Conservation (phyloP, 2,888 invertebrate genomes). For the Ommatoiulus sabulosus region DNA sequence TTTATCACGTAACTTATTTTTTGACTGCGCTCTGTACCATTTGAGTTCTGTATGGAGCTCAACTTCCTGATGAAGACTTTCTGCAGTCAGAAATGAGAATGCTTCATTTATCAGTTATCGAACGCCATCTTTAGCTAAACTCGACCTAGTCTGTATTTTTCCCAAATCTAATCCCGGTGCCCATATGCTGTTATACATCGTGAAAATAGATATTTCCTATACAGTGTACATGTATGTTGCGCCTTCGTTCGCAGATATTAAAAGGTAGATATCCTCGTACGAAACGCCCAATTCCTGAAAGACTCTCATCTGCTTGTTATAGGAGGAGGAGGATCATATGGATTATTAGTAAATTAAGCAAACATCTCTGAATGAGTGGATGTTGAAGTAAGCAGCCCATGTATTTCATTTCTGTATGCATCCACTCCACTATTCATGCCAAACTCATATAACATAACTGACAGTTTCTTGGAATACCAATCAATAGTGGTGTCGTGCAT, state of each 20-base stretch:
- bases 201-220: not conserved
- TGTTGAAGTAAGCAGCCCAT: conserved; percentile 38
- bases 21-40: too few relatives aligned
- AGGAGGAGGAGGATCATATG: conserved; percentile 4
- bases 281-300: not conserved
- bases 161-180: not conserved
- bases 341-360: conserved; percentile 41
- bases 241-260: not conserved
- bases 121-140: not conserved
- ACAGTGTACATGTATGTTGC: not conserved
- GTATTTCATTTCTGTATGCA: conserved; percentile 11
- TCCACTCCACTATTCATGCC: conserved; percentile 13
- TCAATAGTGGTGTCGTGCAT: not conserved
- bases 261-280: not conserved
- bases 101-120: not conserved
- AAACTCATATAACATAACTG: not conserved
- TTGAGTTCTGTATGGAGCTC: too few relatives aligned
- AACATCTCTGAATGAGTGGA: conserved; percentile 38
- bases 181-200: not conserved
- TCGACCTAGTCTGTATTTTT: not conserved
- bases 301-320: conserved; percentile 18
- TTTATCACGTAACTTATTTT: too few relatives aligned
- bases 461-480: not conserved
- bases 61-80: too few relatives aligned
- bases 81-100: too few relatives aligned